Evolutionary conservation across 1,140 invertebrate genomes (phyloP), one percentile per base, ranked within the genome.

Genomic region (Bursaphelenchus mucronatus): DNA sequence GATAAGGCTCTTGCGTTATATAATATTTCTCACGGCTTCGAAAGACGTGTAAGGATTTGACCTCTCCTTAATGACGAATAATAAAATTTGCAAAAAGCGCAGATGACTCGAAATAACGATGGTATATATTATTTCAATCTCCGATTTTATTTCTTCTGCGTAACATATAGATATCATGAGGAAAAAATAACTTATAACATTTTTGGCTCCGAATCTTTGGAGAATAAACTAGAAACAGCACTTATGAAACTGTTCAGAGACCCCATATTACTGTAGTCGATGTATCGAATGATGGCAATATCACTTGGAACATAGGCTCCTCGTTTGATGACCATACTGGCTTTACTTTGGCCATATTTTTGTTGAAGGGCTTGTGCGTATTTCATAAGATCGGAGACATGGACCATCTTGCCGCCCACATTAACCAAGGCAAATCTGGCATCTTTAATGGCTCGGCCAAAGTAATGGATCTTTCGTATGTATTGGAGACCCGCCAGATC

Each of bases 401-500:
- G 80, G 5, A 80, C 78, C 78, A 81, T 80, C 45, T 69, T 74
- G n/a, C 78, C 78, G 5, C 78, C 79, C 3, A 80, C 78, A 59
- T 80, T 80, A 7, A 80, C 78, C 8, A 80, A 63, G n/a, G 78
- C 78, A 54, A 73, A 80, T 44, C 79, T 63, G 44, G 78, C 78
- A 51, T 76, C 74, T 68, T 71, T 45, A 52, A 80, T 81, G 5
- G 77, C 78, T 50, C 78, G 72, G 6, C 79, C 79, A 61, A 80
- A 80, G 63, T 81, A 81, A 61, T 80, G 78, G 53, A 80, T 80
- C 61, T 80, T 80, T 52, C 74, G 59, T 43, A 80, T 80, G 65
- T 80, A 80, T 62, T 80, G 79, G 54, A 81, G 72, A 13, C 78
- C 78, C n/a, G 80, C 79, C 19, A 80, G 57, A 56, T 80, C 78